A percentile compares a stretch with the other conserved stretches of the same genome.
phyloP scores from a whole-genome alignment of 2,888 invertebrate species.

The Leptinotarsa peninsularis region DNA sequence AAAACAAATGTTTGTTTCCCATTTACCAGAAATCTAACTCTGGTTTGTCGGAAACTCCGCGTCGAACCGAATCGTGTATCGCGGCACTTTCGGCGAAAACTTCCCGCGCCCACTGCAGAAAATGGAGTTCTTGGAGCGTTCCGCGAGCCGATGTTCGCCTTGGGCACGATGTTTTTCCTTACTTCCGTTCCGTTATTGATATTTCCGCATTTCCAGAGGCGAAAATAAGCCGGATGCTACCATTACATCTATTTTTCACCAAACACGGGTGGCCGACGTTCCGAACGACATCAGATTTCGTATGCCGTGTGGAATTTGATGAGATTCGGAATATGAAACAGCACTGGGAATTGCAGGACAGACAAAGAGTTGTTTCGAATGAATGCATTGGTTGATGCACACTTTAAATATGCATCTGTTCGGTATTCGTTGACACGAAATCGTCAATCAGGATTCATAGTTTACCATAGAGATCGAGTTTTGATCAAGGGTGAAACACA shows the following conservation, averaged over 20 bases:
- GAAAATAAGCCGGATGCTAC: conserved; percentile 34
- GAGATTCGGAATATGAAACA: conserved; percentile 17
- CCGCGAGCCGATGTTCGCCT: conserved; percentile 17
- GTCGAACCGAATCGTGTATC: conserved; percentile 7
- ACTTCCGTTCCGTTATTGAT: conserved; percentile 30
- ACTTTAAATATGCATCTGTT: neutral
- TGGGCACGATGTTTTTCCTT: conserved; percentile 28
- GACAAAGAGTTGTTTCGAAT: neutral
- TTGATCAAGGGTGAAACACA: too few species aligned
- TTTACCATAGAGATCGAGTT: too few species aligned
- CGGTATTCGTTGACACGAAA: neutral
- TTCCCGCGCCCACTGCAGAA: conserved; percentile 7
- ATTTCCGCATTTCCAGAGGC: conserved; percentile 32
- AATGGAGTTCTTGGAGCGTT: conserved; percentile 8
- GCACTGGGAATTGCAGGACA: neutral
- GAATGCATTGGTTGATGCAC: neutral
- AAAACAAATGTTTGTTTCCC: too few species aligned
- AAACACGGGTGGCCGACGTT: neutral
- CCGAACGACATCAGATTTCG: conserved; percentile 18
- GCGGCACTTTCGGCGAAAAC: conserved; percentile 7
- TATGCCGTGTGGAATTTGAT: conserved; percentile 9
- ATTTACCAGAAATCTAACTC: neutral
- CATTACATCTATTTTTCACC: conserved; percentile 34
- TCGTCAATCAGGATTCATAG: too few species aligned
- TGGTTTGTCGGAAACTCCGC: neutral